Percentiles rank a stretch among this genome's conserved stretches.
These are phyloP conservation scores for Petrolisthes cinctipes DNA, from an alignment of 2,888 invertebrate species.

Conservation along the genomic window DNA sequence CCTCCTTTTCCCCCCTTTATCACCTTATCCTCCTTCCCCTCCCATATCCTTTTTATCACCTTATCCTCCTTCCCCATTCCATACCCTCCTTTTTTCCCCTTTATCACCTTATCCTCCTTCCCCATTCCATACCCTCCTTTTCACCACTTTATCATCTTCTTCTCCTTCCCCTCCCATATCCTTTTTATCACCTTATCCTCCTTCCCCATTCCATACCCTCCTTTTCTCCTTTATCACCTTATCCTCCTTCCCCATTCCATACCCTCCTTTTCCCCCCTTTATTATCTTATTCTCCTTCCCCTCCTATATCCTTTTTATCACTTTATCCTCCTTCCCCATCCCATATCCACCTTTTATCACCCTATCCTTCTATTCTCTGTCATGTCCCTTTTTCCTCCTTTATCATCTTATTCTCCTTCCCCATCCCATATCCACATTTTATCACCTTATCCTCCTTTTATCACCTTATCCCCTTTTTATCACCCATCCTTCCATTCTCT, in stretches of 20 bases:
- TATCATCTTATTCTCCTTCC: too few species aligned
- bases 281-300: not conserved
- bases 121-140: too few species aligned
- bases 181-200: not conserved
- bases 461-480: not conserved
- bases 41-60: not conserved
- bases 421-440: too few species aligned
- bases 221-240: not conserved
- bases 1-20: not conserved
- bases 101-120: too few species aligned
- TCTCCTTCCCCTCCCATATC: not conserved
- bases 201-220: not conserved
- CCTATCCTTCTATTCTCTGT: not conserved
- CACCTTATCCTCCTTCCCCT: too few species aligned
- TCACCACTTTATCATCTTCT: too few species aligned
- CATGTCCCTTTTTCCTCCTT: too few species aligned
- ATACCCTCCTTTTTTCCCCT: too few species aligned
- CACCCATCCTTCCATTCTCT: not conserved
- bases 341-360: too few species aligned
- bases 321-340: too few species aligned
- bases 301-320: not conserved
- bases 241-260: not conserved
- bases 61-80: not conserved
- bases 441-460: too few species aligned
- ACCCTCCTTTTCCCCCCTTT: not conserved